A percentile compares a stretch with the other conserved stretches of the same genome.
phyloP scores from a whole-genome alignment of 2,113 vertebrate genomes.

The Trichechus manatus region DNA sequence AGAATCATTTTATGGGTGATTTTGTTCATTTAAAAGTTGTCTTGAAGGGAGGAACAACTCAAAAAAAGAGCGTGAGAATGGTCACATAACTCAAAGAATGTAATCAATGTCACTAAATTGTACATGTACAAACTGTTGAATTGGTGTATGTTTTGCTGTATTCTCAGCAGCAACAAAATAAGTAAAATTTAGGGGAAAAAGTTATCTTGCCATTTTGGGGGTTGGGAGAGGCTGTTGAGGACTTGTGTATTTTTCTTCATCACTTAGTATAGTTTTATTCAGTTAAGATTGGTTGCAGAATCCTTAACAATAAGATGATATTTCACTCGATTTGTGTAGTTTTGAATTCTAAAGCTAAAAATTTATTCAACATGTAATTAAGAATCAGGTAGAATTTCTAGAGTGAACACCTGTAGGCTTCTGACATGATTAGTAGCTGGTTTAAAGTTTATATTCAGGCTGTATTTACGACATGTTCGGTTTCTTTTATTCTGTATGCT shows the following conservation, averaged over 20 bases:
- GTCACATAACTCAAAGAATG: background rate
- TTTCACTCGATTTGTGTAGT: conserved; percentile 53
- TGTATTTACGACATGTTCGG: conserved; percentile 53
- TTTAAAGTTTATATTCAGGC: conserved; percentile 78
- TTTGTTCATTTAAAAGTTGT: background rate
- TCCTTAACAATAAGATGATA: conserved; percentile 42
- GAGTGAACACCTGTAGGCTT: conserved; percentile 62
- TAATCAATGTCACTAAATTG: background rate
- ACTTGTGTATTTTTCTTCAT: background rate
- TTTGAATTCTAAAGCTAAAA: conserved; percentile 61
- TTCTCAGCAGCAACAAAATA: background rate
- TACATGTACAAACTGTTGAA: background rate
- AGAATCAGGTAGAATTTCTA: conserved; percentile 59
- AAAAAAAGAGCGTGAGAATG: background rate
- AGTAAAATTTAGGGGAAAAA: background rate
- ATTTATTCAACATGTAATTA: conserved; percentile 70
- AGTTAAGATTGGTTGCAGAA: conserved; percentile 18
- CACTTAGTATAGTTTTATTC: background rate
- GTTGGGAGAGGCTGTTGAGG: background rate
- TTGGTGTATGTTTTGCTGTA: background rate
- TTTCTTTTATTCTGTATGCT: conserved; percentile 60
- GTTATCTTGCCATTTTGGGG: background rate
- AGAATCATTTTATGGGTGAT: background rate
- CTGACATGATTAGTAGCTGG: conserved; percentile 68
- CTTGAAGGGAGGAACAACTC: background rate